A percentile compares a stretch with the other conserved stretches of the same genome.
These are phyloP conservation scores for Colletes collaris DNA, from an alignment of 2,888 invertebrate species.

Conservation along the genomic window DNA sequence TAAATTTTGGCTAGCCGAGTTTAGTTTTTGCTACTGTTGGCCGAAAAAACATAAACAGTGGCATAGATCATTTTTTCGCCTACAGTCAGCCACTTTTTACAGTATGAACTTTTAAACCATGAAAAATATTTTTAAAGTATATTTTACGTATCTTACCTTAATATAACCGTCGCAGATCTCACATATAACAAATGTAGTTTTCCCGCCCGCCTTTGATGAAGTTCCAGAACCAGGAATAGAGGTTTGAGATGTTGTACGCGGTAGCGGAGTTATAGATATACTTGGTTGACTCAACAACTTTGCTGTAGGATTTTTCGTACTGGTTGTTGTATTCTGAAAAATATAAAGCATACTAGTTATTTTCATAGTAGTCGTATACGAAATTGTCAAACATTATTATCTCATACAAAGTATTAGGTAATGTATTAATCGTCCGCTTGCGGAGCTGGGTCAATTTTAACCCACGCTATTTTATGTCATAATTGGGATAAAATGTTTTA, in stretches of 20 bases:
- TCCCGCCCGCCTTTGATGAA: constrained; percentile 84
- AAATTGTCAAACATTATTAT: neutral
- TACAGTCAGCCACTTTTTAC: no score
- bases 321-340: constrained; percentile 80
- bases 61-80: no score
- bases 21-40: no score
- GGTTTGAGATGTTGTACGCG: constrained; percentile 85
- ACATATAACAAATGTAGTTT: constrained; percentile 95
- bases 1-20: neutral
- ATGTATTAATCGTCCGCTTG: neutral
- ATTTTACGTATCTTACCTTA: constrained; percentile 84
- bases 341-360: constrained; percentile 39
- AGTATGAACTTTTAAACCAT: neutral
- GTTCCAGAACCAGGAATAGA: constrained; percentile 80
- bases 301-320: constrained; percentile 81
- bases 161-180: constrained; percentile 99
- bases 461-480: no score
- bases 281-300: constrained; percentile 90
- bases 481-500: no score
- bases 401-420: neutral
- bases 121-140: constrained; percentile 10
- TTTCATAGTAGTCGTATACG: constrained; percentile 8
- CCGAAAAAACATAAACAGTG: no score
- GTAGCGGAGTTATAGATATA: constrained; percentile 95
- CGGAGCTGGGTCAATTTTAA: no score